Evolutionary conservation across 1,140 invertebrate species (phyloP).

Genomic region (Samia ricini): DNA sequence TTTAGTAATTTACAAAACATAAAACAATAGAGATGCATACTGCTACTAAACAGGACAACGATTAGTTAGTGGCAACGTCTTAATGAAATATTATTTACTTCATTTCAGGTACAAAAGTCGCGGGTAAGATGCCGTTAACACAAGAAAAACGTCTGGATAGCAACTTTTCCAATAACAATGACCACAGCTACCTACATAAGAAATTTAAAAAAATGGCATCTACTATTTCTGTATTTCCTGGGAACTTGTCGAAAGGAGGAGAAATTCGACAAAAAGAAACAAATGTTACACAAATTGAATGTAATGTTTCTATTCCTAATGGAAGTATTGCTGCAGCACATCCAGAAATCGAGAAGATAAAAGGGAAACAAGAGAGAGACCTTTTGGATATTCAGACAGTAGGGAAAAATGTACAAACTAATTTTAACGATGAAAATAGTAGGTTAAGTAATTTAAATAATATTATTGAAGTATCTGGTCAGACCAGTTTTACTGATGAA

Average conservation of each 20-base stretch:
- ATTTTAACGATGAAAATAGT: slow-evolving; percentile 71
- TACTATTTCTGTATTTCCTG: slow-evolving; percentile 70
- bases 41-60: no score
- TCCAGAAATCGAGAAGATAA: slow-evolving; percentile 71
- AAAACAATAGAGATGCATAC: no score
- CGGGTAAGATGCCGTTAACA: slow-evolving; percentile 69
- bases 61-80: neutral
- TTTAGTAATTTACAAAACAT: no score
- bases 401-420: slow-evolving; percentile 78
- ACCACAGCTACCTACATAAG: slow-evolving; percentile 91
- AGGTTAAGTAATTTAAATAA: slow-evolving; percentile 75
- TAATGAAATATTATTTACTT: slow-evolving; percentile 11
- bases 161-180: slow-evolving; percentile 79
- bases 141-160: slow-evolving; percentile 70
- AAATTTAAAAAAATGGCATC: slow-evolving; percentile 94
- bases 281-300: slow-evolving; percentile 39
- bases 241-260: slow-evolving; percentile 51
- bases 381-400: slow-evolving; percentile 33
- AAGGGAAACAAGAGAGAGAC: slow-evolving; percentile 48
- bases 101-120: slow-evolving; percentile 66
- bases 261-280: slow-evolving; percentile 62
- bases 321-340: slow-evolving; percentile 69
- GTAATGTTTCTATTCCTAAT: slow-evolving; percentile 61
- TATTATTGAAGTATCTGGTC: slow-evolving; percentile 70
- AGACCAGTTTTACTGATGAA: slow-evolving; percentile 72